phyloP scores from a whole-genome alignment of 2,113 vertebrate species.

The Ovibos moschatus region DNA sequence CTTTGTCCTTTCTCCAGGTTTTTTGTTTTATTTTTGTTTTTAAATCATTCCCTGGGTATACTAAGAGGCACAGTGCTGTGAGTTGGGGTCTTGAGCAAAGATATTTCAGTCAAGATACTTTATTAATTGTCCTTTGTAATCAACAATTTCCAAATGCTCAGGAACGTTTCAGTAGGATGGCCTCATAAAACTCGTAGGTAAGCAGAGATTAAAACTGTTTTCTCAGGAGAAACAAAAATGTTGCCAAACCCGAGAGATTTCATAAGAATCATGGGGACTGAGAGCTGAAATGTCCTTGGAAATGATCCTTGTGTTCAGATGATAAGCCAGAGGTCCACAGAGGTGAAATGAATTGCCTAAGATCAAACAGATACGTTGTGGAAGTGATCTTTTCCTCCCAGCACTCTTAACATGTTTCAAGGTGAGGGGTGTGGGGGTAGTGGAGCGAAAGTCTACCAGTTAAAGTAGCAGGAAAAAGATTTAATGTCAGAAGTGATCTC shows the following conservation, averaged over 20 bases:
- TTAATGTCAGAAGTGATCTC: not conserved
- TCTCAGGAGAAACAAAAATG: not conserved
- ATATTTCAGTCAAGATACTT: not conserved
- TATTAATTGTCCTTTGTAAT: not conserved
- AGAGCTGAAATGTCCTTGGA: not conserved
- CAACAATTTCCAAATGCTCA: not conserved
- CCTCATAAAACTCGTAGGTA: not conserved
- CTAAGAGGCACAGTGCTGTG: not conserved
- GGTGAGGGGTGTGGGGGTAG: accelerated
- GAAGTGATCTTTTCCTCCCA: not conserved
- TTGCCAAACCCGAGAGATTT: not conserved
- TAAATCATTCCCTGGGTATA: not conserved
- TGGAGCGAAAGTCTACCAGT: accelerated
- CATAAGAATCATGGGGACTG: not conserved
- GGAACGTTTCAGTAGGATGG: not conserved
- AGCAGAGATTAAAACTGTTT: not conserved
- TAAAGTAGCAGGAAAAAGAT: not conserved
- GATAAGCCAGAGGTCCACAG: not conserved
- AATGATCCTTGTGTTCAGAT: not conserved
- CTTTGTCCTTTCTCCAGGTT: not conserved
- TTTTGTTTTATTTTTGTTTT: not conserved
- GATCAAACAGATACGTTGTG: not conserved
- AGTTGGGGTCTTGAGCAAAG: not conserved
- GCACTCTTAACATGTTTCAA: not conserved
- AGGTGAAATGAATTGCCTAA: not conserved